Evolutionary conservation across 2,888 invertebrate species (phyloP).

Genomic region (Eupeodes luniger): DNA sequence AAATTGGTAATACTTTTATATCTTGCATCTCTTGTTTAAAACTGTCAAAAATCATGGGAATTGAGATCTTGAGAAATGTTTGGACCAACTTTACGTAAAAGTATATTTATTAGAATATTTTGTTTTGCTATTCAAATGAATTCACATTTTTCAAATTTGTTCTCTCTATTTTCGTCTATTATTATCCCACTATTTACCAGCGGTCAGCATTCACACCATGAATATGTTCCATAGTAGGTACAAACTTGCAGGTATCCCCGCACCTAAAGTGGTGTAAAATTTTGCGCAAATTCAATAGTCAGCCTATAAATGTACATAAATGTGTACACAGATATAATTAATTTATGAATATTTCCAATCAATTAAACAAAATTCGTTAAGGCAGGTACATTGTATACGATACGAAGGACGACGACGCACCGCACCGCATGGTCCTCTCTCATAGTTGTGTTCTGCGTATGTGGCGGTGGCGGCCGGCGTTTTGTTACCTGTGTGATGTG

Average conservation of each 20-base stretch:
- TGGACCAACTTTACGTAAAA: no score
- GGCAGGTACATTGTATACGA: not conserved
- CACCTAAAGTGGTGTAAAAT: slow-evolving; percentile 16
- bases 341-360: slow-evolving; percentile 73
- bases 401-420: no score
- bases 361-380: slow-evolving; percentile 55
- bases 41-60: no score
- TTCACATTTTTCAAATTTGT: no score
- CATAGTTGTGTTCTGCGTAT: not conserved
- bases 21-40: no score
- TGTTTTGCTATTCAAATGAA: no score
- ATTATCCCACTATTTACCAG: not conserved
- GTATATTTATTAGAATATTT: no score
- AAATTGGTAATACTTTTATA: no score
- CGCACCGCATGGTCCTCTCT: not conserved
- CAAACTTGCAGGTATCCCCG: no score
- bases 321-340: slow-evolving; percentile 43
- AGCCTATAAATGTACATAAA: not conserved
- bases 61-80: no score
- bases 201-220: not conserved
- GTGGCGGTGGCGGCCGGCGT: not conserved
- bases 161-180: no score
- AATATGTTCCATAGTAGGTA: not conserved
- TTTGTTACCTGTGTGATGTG: not conserved
- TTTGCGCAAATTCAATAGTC: slow-evolving; percentile 53